Base-by-base conservation (phyloP, 2,888 invertebrate species). In the Synanthedon vespiformis region DNA sequence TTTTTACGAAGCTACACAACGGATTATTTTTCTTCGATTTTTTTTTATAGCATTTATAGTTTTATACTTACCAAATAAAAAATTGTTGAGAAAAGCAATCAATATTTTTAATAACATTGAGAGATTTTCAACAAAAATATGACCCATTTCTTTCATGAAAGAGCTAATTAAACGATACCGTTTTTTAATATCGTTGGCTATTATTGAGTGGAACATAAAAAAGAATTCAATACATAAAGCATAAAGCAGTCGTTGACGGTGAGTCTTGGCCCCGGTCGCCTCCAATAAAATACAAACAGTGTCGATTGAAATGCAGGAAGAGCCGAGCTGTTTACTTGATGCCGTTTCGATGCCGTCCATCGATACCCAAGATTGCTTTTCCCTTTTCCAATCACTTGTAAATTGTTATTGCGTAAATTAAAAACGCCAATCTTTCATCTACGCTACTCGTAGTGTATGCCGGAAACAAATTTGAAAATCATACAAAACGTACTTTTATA, bases 231-330 rank as follows among this genome's bases (percentile, higher is more conserved):
- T 81, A 34, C 34, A 34, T 34, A 81, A 78, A 77, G 76, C 68
- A 72, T 75, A 73, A 74, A 75, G 77, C 77, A 70, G 72, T 67
- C 68, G 63, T 64, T 64, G 68, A 62, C 64, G 67, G 63, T 61
- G 65, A 67, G 44, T 40, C 50, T 48, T 47, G 40, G 51, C 40
- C 44, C 27, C 67, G 68, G 68, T 75, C 73, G 69, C 64, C 67
- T 72, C 72, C 83, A 80, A 84, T 85, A 83, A 84, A 84, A 80
- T 78, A 83, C 81, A 85, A 84, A 83, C 79, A 81, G 73, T 74
- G 60, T 65, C 80, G 80, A 84, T 85, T 83, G 85, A 83, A 85
- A 84, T 82, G 79, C 85, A 83, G 79, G 79, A 77, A 79, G 73
- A 73, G 65, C 67, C 64, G 64, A 65, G 67, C 73, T 80, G 81